Evolutionary conservation across 2,888 invertebrate genomes (phyloP), one percentile per base, ranked within the genome.

Genomic region (Loripinus fragilis): DNA sequence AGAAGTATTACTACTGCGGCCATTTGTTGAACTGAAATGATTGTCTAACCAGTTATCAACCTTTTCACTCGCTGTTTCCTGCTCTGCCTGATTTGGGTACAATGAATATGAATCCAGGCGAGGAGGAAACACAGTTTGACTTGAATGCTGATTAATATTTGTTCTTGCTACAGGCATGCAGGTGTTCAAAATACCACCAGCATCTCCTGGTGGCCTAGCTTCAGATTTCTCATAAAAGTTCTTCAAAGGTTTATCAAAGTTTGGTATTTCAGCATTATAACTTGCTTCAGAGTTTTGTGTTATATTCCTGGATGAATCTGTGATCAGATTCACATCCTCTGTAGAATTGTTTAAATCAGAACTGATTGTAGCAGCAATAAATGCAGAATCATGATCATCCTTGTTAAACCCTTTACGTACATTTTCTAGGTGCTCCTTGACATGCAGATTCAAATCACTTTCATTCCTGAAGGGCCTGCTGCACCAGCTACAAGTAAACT

Each of bases 361-460:
- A 33, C 20, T 23, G 17, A 60, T 33, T 17, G 60, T 33, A 33
- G 60, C 60, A 17, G 60, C 30, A 60, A 60, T 60, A 25, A 33
- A 23, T 3, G 17, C 23, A 60, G 60, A 60, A 60, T 60, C 60
- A 30, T 60, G 33, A 2, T 60, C 60, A 33, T 33, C 23, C 17
- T 20, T 60, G 33, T 60, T 23, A 5, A 33, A 60, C 2, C 33
- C 23, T 17, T 42, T 25, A 35, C 42, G 41, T 15, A 67, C 45
- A 41, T 45, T 7, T n/a, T 67, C 23, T 41, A 8, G 28, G 48
- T 83, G 83, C n/a, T 60, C 67, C 25, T 65, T 71, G 1, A 70
- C 38, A 42, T 83, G 83, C 15, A 67, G 20, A 66, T 71, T 76
- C 28, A 80, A 48, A 28, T 71, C 78, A 45, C 72, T 72, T 1